These are phyloP conservation scores for Habropoda laboriosa DNA, from an alignment of 1,140 invertebrate genomes.

Conservation along the genomic window DNA sequence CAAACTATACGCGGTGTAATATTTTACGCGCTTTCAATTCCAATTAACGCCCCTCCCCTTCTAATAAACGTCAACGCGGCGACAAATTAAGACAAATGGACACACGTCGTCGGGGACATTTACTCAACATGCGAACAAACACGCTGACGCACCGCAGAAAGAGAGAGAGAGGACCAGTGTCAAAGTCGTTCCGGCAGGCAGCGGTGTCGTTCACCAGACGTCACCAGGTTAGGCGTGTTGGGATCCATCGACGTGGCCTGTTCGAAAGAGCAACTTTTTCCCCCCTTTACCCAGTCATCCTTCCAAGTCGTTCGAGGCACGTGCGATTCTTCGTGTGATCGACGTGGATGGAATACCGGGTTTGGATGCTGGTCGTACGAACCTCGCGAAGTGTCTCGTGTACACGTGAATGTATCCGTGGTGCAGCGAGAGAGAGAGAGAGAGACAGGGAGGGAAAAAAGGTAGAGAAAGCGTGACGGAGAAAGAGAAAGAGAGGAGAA, in stretches of 20 bases:
- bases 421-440: not conserved
- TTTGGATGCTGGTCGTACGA: slow-evolving; percentile 9
- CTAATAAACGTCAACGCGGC: no score
- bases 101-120: not conserved
- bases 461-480: not conserved
- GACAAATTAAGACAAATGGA: slow-evolving; percentile 18
- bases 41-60: not conserved
- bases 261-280: slow-evolving; percentile 34
- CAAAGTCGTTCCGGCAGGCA: not conserved
- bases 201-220: not conserved
- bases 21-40: not conserved
- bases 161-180: not conserved
- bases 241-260: not conserved
- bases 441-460: not conserved
- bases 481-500: slow-evolving; percentile 28
- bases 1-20: not conserved
- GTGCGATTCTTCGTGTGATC: slow-evolving; percentile 36
- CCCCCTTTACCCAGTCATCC: not conserved
- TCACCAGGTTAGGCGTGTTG: not conserved
- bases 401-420: not conserved
- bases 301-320: slow-evolving; percentile 22
- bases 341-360: slow-evolving; percentile 47
- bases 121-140: not conserved
- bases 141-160: no score
- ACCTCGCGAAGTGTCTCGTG: not conserved